Conservation (phyloP, 2,113 vertebrate genomes). For the Alethe castanea region DNA sequence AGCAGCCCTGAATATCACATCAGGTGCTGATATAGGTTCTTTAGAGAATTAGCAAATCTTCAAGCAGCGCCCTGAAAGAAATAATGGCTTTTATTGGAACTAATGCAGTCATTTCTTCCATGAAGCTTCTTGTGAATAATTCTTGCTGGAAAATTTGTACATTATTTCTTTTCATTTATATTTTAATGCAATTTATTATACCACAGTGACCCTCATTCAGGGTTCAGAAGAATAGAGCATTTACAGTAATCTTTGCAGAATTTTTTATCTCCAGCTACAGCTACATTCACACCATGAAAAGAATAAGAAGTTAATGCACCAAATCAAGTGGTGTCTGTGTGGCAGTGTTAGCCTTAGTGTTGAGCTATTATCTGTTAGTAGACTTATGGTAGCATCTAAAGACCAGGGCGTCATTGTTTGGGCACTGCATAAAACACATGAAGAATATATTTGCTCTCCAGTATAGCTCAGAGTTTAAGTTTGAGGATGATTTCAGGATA, state of each 20-base stretch:
- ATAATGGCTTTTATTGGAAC: slow-evolving; percentile 24
- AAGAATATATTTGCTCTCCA: not conserved
- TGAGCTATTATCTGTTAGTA: slow-evolving; percentile 58
- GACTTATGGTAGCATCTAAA: not conserved
- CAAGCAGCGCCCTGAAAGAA: slow-evolving; percentile 44
- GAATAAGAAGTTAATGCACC: slow-evolving; percentile 57
- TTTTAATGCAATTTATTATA: slow-evolving; percentile 67
- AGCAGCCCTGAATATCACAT: not conserved
- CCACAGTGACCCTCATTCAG: slow-evolving; percentile 54
- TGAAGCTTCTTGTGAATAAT: slow-evolving; percentile 47
- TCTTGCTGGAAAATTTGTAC: slow-evolving; percentile 55
- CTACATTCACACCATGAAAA: slow-evolving; percentile 50
- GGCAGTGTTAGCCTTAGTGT: slow-evolving; percentile 39
- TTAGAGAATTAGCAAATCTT: slow-evolving; percentile 50
- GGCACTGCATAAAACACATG: not conserved
- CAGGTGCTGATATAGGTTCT: not conserved
- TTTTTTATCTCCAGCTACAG: slow-evolving; percentile 53
- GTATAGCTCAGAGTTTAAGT: not conserved
- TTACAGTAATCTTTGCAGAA: slow-evolving; percentile 52
- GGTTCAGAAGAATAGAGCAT: slow-evolving; percentile 62
- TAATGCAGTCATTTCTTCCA: slow-evolving; percentile 29
- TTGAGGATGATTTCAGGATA: not conserved
- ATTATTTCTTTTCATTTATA: slow-evolving; percentile 66
- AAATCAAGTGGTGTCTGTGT: slow-evolving; percentile 45
- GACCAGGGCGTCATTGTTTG: not conserved